Conservation (phyloP, 2,113 vertebrate genomes). For the Prionailurus bengalensis region DNA sequence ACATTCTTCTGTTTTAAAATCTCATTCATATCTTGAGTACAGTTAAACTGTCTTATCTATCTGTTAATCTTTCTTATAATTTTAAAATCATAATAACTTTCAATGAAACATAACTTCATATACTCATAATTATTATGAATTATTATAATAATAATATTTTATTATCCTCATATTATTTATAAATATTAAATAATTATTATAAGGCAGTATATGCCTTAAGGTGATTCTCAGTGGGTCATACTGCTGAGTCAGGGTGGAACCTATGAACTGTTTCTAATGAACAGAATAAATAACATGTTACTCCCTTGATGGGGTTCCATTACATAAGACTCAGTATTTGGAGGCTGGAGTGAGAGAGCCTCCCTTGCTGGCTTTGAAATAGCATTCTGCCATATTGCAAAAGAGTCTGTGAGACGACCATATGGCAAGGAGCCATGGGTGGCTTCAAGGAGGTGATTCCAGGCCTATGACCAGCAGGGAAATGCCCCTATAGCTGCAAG, state of each 20-base stretch:
- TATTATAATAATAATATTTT: no score
- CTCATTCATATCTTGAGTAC: background rate
- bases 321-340: background rate
- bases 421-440: background rate
- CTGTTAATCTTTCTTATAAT: background rate
- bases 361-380: background rate
- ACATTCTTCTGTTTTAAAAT: background rate
- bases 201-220: background rate
- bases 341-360: background rate
- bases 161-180: no score
- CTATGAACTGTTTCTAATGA: background rate
- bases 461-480: background rate
- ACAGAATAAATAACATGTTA: background rate
- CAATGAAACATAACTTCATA: no score
- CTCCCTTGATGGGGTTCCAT: background rate
- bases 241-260: background rate
- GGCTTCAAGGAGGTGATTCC: background rate
- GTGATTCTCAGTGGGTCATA: background rate
- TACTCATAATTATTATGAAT: no score
- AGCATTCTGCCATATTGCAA: background rate
- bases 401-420: background rate
- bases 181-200: no score
- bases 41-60: background rate
- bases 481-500: accelerated
- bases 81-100: background rate